These are phyloP conservation scores for Pyrgilauda ruficollis DNA, from an alignment of 2,113 vertebrate species.

Conservation along the genomic window DNA sequence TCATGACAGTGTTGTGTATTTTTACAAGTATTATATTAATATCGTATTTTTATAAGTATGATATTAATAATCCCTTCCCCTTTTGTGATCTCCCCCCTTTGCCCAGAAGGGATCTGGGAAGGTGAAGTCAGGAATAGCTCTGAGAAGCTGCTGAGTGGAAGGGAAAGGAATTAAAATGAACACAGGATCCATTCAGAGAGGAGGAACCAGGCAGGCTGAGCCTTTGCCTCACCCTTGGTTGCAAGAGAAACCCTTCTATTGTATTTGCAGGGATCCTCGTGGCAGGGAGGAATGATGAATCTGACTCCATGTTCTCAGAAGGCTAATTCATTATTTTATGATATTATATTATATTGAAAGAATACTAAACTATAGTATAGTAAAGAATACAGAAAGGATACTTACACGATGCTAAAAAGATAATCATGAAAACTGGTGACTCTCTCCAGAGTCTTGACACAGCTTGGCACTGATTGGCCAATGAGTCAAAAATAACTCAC, in stretches of 20 bases:
- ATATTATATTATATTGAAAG: too few species aligned
- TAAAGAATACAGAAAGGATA: too few species aligned
- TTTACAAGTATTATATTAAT: neutral
- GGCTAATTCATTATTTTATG: too few species aligned
- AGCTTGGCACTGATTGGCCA: too few species aligned
- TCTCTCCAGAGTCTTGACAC: too few species aligned
- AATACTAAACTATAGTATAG: too few species aligned
- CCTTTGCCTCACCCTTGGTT: neutral
- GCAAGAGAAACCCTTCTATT: neutral
- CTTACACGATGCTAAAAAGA: too few species aligned
- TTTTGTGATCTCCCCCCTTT: fast-evolving
- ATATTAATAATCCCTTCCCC: neutral
- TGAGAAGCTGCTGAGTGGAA: neutral
- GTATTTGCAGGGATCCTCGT: too few species aligned
- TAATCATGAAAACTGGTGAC: too few species aligned
- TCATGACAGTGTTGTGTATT: fast-evolving
- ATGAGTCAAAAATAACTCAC: too few species aligned
- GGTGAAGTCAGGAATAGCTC: neutral
- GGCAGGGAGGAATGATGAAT: too few species aligned
- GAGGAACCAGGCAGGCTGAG: neutral
- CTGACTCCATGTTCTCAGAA: too few species aligned
- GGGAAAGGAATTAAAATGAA: neutral
- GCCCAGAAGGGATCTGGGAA: neutral
- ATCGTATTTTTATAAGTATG: neutral
- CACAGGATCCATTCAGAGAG: neutral